Evolutionary conservation across 2,113 vertebrate genomes (phyloP).

Genomic region (Apeltes quadracus): DNA sequence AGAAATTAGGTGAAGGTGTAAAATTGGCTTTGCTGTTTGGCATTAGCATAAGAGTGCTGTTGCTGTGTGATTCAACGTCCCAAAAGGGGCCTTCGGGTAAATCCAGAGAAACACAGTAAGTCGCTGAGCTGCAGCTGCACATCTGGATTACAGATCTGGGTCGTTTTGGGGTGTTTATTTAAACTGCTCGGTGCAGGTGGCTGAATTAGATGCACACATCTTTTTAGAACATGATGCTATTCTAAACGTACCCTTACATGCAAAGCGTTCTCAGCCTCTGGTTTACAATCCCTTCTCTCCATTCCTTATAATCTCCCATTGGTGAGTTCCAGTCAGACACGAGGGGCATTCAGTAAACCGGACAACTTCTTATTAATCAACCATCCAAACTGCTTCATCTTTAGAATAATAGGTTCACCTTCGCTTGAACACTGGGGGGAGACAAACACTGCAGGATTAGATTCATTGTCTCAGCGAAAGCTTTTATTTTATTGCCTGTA

Average conservation of each 20-base stretch:
- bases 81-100: constrained; percentile 8
- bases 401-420: background rate
- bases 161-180: background rate
- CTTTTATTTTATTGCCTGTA: constrained; percentile 40
- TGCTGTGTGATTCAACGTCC: constrained; percentile 7
- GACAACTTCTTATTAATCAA: background rate
- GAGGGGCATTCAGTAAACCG: no score
- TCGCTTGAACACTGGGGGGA: constrained; percentile 51
- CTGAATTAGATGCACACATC: background rate
- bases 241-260: constrained; percentile 12
- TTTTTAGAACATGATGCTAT: background rate
- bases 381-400: background rate
- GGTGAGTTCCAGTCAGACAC: background rate
- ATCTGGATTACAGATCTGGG: constrained; percentile 28
- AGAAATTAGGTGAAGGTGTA: constrained; percentile 7
- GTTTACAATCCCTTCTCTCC: background rate
- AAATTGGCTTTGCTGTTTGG: constrained; percentile 49
- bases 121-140: background rate
- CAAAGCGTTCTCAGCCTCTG: background rate
- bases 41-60: constrained; percentile 27
- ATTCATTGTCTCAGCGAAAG: constrained; percentile 11
- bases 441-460: constrained; percentile 54
- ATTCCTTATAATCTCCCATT: background rate
- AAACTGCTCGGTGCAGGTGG: background rate
- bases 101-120: constrained; percentile 1